These are phyloP conservation scores for Mastigias papua DNA, from an alignment of 30 jellyfish, hydroid and myxozoan species.

Conservation along the genomic window DNA sequence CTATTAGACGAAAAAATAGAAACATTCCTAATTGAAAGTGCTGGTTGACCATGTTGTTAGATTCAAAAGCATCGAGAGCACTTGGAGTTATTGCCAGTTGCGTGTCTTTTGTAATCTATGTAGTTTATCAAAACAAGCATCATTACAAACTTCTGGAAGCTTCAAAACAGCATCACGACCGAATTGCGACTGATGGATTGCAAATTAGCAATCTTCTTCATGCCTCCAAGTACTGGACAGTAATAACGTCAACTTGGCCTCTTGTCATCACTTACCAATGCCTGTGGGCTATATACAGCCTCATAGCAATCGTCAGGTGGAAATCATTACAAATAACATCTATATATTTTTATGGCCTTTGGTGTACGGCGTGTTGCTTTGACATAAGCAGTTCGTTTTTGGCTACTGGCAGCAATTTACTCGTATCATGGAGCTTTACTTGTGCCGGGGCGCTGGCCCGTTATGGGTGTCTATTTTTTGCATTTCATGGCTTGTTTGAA, in stretches of 20 bases:
- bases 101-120: background rate
- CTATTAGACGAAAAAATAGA: too few species aligned
- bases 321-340: slow-evolving; percentile 44
- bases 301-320: slow-evolving; percentile 33
- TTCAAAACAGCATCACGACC: background rate
- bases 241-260: slow-evolving; percentile 38
- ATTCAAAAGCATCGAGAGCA: background rate
- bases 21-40: too few species aligned
- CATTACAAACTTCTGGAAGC: background rate
- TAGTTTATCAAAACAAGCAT: background rate
- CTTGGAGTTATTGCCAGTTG: slow-evolving; percentile 12
- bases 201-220: too few species aligned
- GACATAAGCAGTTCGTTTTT: slow-evolving; percentile 41
- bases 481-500: slow-evolving; percentile 58
- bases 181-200: too few species aligned
- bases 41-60: background rate
- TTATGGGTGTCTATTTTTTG: slow-evolving; percentile 63
- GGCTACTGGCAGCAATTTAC: slow-evolving; percentile 7
- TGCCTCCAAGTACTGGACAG: too few species aligned
- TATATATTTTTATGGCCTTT: slow-evolving; percentile 42
- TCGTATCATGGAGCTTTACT: slow-evolving; percentile 56
- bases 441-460: slow-evolving; percentile 65
- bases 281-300: slow-evolving; percentile 65
- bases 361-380: slow-evolving; percentile 65
- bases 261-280: slow-evolving; percentile 61